Conservation (phyloP, 1,140 invertebrate genomes). For the Maniola jurtina region DNA sequence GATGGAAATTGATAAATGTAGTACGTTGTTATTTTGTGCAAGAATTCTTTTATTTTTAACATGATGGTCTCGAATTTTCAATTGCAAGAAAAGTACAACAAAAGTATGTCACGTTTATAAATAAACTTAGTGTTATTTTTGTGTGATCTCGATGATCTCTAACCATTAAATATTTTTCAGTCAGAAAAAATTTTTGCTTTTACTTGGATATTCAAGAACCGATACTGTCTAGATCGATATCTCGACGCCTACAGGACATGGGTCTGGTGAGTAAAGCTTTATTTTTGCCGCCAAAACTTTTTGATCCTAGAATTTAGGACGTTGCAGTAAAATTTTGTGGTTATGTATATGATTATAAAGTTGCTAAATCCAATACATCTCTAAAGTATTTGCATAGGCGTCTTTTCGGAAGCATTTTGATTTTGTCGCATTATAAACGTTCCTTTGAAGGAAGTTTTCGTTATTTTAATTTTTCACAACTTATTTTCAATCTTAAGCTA, state of each 20-base stretch:
- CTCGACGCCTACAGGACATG: constrained; percentile 82
- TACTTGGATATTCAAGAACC: constrained; percentile 86
- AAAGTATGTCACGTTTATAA: constrained; percentile 53
- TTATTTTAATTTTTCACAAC: background rate
- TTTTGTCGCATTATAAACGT: constrained; percentile 51
- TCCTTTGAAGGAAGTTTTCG: constrained; percentile 34
- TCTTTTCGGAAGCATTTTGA: constrained; percentile 34
- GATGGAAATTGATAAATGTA: constrained; percentile 23
- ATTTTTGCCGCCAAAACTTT: constrained; percentile 57
- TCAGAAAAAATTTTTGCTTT: constrained; percentile 81
- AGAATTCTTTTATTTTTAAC: constrained; percentile 32
- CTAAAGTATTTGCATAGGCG: constrained; percentile 15
- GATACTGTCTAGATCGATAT: constrained; percentile 80
- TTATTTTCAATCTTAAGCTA: background rate
- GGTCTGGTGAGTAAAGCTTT: constrained; percentile 80
- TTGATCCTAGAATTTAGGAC: constrained; percentile 33
- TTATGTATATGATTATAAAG: constrained; percentile 47
- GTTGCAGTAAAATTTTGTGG: constrained; percentile 43
- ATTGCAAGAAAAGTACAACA: constrained; percentile 67
- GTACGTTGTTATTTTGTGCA: constrained; percentile 29
- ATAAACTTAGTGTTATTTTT: constrained; percentile 33
- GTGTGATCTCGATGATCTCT: constrained; percentile 17
- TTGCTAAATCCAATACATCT: constrained; percentile 30
- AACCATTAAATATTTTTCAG: constrained; percentile 45
- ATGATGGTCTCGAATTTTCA: constrained; percentile 69